Evolutionary conservation across 2,113 vertebrate species (phyloP).

Genomic region (Antechinus stuartii): DNA sequence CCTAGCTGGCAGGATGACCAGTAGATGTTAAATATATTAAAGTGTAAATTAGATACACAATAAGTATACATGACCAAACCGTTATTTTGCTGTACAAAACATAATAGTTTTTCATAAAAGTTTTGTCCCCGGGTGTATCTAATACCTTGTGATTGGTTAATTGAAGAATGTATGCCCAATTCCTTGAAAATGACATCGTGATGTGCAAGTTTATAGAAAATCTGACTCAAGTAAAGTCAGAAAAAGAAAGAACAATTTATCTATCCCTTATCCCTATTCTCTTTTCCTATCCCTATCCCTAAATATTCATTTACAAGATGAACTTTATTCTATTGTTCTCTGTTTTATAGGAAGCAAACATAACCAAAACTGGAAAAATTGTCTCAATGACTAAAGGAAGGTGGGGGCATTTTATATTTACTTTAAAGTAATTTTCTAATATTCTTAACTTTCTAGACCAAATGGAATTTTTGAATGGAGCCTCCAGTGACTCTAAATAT

Average conservation of each 20-base stretch:
- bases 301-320: neutral
- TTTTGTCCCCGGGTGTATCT: too few species aligned
- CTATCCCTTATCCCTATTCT: neutral
- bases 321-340: neutral
- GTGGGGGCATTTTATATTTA: fast-evolving
- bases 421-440: neutral
- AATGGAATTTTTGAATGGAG: neutral
- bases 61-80: too few species aligned
- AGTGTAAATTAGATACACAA: too few species aligned
- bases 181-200: neutral
- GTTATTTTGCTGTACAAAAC: too few species aligned
- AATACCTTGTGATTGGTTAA: neutral
- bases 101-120: too few species aligned
- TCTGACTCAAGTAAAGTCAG: neutral
- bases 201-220: neutral
- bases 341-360: neutral
- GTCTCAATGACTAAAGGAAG: neutral
- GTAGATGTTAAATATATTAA: too few species aligned
- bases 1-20: too few species aligned
- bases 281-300: neutral
- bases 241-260: neutral
- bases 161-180: neutral
- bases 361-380: neutral
- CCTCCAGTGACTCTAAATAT: neutral
- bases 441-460: neutral